Evolutionary conservation across 1,140 invertebrate genomes (phyloP).

Genomic region (Zaprionus ornatus): DNA sequence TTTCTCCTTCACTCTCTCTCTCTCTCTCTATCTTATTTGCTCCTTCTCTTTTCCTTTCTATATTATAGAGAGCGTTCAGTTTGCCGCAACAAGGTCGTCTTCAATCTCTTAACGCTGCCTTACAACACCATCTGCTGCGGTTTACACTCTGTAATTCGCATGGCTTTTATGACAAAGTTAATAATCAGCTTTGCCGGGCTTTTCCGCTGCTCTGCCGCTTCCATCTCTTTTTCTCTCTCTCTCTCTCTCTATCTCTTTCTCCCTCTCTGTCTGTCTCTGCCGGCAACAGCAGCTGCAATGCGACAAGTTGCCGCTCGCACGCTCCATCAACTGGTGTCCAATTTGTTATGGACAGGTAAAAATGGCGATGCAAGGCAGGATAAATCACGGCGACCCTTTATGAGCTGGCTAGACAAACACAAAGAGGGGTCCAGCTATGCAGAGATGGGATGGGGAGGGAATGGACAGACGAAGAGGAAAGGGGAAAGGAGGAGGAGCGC

Average conservation of each 20-base stretch:
- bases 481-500: not conserved
- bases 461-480: not conserved
- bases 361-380: conserved; percentile 69
- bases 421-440: not conserved
- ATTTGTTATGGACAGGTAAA: conserved; percentile 79
- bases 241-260: not conserved
- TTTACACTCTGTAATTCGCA: conserved; percentile 5
- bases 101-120: not conserved
- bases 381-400: conserved; percentile 60
- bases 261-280: conserved; percentile 4
- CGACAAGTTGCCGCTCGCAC: conserved; percentile 65
- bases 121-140: conserved; percentile 6
- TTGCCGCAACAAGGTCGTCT: not conserved
- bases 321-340: conserved; percentile 78
- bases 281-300: conserved; percentile 64
- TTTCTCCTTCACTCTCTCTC: not conserved
- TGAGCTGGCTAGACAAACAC: not conserved
- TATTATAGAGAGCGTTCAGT: not conserved
- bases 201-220: not conserved
- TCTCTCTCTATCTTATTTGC: not conserved
- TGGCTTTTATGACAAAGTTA: conserved; percentile 3
- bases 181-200: conserved; percentile 4
- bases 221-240: not conserved
- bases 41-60: not conserved
- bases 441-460: not conserved